These are phyloP conservation scores for Baccha elongata DNA, from an alignment of 2,888 invertebrate genomes.

Conservation along the genomic window DNA sequence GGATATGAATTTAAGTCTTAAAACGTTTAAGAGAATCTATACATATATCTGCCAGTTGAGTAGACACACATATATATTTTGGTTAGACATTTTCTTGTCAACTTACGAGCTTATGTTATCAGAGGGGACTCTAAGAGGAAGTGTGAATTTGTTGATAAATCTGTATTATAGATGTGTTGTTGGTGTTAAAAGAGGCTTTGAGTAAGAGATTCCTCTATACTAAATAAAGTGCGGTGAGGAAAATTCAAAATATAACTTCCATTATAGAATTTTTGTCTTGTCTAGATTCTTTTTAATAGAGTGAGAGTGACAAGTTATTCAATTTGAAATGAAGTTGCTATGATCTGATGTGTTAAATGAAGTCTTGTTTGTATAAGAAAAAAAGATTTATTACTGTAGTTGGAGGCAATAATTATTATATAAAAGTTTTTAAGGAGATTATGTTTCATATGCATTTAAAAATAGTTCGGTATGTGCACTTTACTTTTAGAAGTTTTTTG, in stretches of 20 bases:
- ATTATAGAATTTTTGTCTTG: slow-evolving; percentile 3
- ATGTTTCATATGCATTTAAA: too few species aligned
- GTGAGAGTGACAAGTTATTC: slow-evolving; percentile 15
- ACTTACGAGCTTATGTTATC: slow-evolving; percentile 11
- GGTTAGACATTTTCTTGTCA: slow-evolving; percentile 27
- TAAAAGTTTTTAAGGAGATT: too few species aligned
- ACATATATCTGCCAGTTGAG: background rate
- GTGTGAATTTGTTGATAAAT: slow-evolving; percentile 53
- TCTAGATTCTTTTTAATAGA: background rate
- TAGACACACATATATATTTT: slow-evolving; percentile 16
- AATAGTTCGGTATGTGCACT: too few species aligned
- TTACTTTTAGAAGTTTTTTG: too few species aligned
- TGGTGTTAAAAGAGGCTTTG: background rate
- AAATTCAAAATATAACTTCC: slow-evolving; percentile 15
- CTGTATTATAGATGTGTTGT: slow-evolving; percentile 2
- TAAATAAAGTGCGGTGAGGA: background rate
- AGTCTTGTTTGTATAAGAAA: background rate
- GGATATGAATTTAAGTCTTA: slow-evolving; percentile 44
- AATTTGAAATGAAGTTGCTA: slow-evolving; percentile 1
- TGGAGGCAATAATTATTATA: too few species aligned
- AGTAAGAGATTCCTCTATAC: background rate
- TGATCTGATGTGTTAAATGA: slow-evolving; percentile 1
- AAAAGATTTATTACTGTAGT: too few species aligned
- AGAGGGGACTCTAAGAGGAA: slow-evolving; percentile 5
- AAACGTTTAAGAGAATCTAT: slow-evolving; percentile 46